Conservation (phyloP, 2,888 invertebrate species). For the Trichopoda pennipes region DNA sequence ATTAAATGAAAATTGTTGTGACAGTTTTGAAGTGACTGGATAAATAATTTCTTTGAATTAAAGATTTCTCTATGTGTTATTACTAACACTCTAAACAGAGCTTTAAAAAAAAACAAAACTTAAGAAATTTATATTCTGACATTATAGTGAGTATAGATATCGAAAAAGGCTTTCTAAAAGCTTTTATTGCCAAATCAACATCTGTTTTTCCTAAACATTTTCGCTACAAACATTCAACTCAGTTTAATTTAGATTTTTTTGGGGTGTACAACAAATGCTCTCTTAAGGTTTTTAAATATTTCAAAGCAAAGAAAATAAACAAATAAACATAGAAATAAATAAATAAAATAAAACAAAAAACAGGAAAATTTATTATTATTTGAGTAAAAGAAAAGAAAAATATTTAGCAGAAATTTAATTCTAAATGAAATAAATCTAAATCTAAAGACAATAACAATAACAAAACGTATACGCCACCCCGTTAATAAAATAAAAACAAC, state of each 20-base stretch:
- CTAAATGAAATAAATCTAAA: neutral
- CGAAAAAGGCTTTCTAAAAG: constrained; percentile 34
- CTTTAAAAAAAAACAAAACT: too few relatives aligned
- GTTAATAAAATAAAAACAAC: constrained; percentile 12
- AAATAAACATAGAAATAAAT: constrained; percentile 18
- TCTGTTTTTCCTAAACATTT: constrained; percentile 58
- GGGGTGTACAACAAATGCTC: constrained; percentile 58
- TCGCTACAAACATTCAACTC: constrained; percentile 28
- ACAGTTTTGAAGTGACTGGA: too few relatives aligned
- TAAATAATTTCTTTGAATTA: too few relatives aligned
- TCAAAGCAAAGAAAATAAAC: too few relatives aligned
- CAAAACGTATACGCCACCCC: constrained; percentile 57
- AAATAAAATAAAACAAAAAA: constrained; percentile 19
- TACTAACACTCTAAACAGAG: too few relatives aligned
- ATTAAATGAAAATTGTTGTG: too few relatives aligned
- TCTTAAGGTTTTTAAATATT: constrained; percentile 20
- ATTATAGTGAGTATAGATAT: neutral
- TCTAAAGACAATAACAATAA: constrained; percentile 17
- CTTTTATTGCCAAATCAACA: constrained; percentile 44
- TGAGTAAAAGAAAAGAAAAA: constrained; percentile 2
- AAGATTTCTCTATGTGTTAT: too few relatives aligned
- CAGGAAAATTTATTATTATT: neutral
- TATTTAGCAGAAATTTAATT: too few relatives aligned
- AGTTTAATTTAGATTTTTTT: constrained; percentile 60
- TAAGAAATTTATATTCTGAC: too few relatives aligned